These are phyloP conservation scores for Drosophila bunnanda DNA, from an alignment of 2,888 invertebrate genomes.

Conservation along the genomic window DNA sequence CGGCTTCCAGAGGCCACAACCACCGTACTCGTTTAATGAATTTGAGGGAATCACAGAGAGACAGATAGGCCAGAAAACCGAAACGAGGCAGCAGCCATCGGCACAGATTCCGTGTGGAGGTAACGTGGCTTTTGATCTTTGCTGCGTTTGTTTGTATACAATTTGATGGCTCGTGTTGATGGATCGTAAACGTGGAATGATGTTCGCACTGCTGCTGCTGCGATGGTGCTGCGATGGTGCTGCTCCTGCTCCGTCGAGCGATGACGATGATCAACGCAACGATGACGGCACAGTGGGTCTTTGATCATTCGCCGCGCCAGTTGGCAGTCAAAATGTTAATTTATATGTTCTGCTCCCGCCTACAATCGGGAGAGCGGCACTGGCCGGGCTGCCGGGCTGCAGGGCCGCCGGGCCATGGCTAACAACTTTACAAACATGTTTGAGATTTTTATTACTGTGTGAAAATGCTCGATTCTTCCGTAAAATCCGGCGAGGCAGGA, in stretches of 20 bases:
- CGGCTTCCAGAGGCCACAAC: constrained; percentile 16
- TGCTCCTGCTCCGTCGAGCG: constrained; percentile 28
- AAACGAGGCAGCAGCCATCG: constrained; percentile 40
- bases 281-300: constrained; percentile 79
- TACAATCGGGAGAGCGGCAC: constrained; percentile 37
- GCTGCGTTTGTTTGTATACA: constrained; percentile 84
- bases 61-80: constrained; percentile 26
- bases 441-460: constrained; percentile 80
- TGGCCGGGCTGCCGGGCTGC: constrained; percentile 5
- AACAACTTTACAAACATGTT: constrained; percentile 82
- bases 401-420: constrained; percentile 44
- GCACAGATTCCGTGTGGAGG: constrained; percentile 49
- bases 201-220: constrained; percentile 65
- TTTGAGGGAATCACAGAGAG: constrained; percentile 19
- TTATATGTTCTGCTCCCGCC: constrained; percentile 74
- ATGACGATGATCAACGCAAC: constrained; percentile 71
- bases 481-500: constrained; percentile 62
- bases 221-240: constrained; percentile 12
- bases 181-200: constrained; percentile 82
- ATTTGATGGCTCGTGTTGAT: constrained; percentile 85
- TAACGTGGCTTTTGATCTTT: constrained; percentile 83
- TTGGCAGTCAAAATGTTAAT: constrained; percentile 82
- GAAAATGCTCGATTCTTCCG: constrained; percentile 73
- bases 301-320: constrained; percentile 80
- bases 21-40: constrained; percentile 31